Evolutionary conservation across 2,113 vertebrate species (phyloP).

Genomic region (Mola mola): DNA sequence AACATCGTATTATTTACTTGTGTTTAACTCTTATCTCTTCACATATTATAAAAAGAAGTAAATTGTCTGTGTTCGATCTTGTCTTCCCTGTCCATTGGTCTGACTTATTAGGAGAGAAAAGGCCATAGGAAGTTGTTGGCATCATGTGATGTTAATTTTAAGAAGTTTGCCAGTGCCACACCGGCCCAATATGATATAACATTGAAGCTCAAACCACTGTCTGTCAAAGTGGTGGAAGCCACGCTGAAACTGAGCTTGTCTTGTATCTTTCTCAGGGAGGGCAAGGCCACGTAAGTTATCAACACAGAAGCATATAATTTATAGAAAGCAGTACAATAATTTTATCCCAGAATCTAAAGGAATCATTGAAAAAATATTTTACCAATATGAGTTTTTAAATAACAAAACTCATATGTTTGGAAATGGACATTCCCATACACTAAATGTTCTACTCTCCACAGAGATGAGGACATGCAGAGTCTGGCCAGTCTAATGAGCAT

Average conservation of each 20-base stretch:
- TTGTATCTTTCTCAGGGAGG: constrained; percentile 88
- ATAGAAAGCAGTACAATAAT: too few relatives aligned
- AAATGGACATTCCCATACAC: too few relatives aligned
- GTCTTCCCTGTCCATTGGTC: background rate
- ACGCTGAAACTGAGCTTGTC: constrained; percentile 87
- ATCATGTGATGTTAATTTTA: constrained; percentile 86
- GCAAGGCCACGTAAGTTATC: constrained; percentile 90
- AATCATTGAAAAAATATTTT: too few relatives aligned
- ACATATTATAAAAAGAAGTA: background rate
- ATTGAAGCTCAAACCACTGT: constrained; percentile 86
- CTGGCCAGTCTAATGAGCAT: constrained; percentile 91
- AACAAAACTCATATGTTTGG: too few relatives aligned
- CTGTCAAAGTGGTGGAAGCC: constrained; percentile 88
- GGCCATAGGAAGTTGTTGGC: constrained; percentile 88
- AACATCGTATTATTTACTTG: too few relatives aligned
- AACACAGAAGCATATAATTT: background rate
- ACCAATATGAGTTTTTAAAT: too few relatives aligned
- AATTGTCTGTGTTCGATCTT: background rate
- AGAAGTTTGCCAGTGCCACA: constrained; percentile 83
- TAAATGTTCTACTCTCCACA: constrained; percentile 36
- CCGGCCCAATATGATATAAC: constrained; percentile 80
- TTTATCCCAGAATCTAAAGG: background rate
- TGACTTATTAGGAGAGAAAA: constrained; percentile 83
- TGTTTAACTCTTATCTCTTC: too few relatives aligned
- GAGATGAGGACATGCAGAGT: constrained; percentile 95